phyloP scores from a whole-genome alignment of 2,888 invertebrate species.

The Nomada fucata region DNA sequence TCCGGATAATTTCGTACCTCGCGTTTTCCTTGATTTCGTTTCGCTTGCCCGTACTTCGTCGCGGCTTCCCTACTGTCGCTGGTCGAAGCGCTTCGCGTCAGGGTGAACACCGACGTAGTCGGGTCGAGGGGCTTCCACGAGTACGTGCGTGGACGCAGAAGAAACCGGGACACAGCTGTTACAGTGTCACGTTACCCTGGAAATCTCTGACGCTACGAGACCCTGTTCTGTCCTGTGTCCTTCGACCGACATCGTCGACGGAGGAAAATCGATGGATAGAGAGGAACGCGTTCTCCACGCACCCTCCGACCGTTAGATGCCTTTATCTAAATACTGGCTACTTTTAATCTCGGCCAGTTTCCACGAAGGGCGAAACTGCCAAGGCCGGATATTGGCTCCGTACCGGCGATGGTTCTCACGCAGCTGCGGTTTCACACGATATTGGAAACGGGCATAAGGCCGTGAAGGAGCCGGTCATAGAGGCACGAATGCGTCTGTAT shows the following conservation, averaged over 20 bases:
- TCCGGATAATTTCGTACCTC: not conserved
- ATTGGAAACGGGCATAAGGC: conserved; percentile 54
- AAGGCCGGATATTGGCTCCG: conserved; percentile 60
- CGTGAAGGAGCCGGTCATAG: conserved; percentile 41
- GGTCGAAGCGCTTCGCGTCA: conserved; percentile 38
- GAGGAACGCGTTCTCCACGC: not conserved
- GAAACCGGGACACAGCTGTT: conserved; percentile 71
- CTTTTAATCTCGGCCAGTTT: conserved; percentile 60
- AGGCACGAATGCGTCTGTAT: conserved; percentile 17
- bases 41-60: not conserved
- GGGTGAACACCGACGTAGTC: conserved; percentile 25
- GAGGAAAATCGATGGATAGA: not conserved
- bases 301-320: conserved; percentile 50
- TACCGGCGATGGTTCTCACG: conserved; percentile 62
- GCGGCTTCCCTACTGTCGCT: conserved; percentile 28
- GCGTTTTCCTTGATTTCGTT: conserved; percentile 13
- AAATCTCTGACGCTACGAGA: conserved; percentile 63
- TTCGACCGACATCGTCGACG: not conserved
- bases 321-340: conserved; percentile 74
- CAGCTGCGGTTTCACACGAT: conserved; percentile 61
- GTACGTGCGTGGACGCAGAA: conserved; percentile 6
- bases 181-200: conserved; percentile 72
- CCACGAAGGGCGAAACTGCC: conserved; percentile 45
- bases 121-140: conserved; percentile 27
- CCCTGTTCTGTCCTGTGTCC: conserved; percentile 56